phyloP scores from a whole-genome alignment of 2,888 invertebrate species.

The Anarsia innoxiella region DNA sequence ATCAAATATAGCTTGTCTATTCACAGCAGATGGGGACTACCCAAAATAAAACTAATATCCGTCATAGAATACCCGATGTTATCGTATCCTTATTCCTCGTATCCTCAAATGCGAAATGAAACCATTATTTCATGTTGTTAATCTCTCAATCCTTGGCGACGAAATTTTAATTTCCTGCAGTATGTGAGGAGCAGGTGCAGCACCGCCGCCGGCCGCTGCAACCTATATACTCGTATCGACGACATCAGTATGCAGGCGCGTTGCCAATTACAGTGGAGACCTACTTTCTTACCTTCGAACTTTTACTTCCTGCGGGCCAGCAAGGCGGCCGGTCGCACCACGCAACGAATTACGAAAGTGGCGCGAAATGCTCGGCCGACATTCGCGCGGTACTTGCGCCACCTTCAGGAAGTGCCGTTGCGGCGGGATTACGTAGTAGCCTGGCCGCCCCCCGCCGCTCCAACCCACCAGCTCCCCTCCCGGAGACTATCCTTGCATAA shows the following conservation, averaged over 20 bases:
- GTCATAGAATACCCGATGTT: too few relatives aligned
- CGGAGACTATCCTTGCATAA: slow-evolving; percentile 46
- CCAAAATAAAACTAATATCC: too few relatives aligned
- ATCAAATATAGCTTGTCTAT: too few relatives aligned
- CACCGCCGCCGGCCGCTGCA: too few relatives aligned
- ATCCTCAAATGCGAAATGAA: too few relatives aligned
- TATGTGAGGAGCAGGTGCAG: slow-evolving; percentile 22
- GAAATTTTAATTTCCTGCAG: slow-evolving; percentile 25
- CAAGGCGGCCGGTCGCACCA: slow-evolving; percentile 67
- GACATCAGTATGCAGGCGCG: slow-evolving; percentile 70
- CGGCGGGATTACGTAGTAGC: slow-evolving; percentile 67
- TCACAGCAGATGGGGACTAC: too few relatives aligned
- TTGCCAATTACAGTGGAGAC: slow-evolving; percentile 72
- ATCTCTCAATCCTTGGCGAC: too few relatives aligned
- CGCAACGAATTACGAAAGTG: slow-evolving; percentile 74
- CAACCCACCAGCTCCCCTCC: slow-evolving; percentile 24
- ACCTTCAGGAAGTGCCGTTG: slow-evolving; percentile 73
- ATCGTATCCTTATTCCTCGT: too few relatives aligned
- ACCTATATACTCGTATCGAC: slow-evolving; percentile 49
- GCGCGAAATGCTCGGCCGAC: slow-evolving; percentile 75
- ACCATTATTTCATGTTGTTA: too few relatives aligned
- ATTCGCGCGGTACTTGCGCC: slow-evolving; percentile 70
- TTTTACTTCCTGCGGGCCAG: slow-evolving; percentile 75
- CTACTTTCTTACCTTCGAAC: slow-evolving; percentile 76
- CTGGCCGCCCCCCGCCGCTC: slow-evolving; percentile 17